Evolutionary conservation across 2,797 vertebrate species (phyloP).

Genomic region (Coilia nasus): DNA sequence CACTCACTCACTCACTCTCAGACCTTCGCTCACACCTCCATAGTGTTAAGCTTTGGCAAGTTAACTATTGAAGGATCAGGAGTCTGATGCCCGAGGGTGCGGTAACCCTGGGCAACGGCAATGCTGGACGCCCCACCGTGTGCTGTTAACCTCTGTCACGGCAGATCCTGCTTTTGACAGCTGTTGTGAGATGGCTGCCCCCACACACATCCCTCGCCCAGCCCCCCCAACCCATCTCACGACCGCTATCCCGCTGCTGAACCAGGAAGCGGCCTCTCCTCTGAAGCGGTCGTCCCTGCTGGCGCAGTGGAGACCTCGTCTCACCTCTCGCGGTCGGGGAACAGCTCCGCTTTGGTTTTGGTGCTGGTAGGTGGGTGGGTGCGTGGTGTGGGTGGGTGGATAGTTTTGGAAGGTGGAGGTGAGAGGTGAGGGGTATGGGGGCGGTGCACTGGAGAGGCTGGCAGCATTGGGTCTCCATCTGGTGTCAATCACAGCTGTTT

Average conservation of each 20-base stretch:
- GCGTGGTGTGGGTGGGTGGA: too few relatives aligned
- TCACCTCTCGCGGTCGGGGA: slow-evolving; percentile 25
- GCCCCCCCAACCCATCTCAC: slow-evolving; percentile 22
- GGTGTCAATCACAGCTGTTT: slow-evolving; percentile 54
- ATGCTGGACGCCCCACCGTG: slow-evolving; percentile 57
- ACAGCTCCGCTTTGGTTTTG: slow-evolving; percentile 11
- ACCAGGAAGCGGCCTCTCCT: slow-evolving; percentile 51
- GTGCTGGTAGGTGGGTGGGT: background rate
- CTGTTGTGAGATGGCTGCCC: slow-evolving; percentile 46
- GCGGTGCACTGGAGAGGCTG: too few relatives aligned
- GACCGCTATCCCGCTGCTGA: slow-evolving; percentile 54
- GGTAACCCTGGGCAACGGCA: slow-evolving; percentile 60
- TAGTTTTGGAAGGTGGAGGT: too few relatives aligned
- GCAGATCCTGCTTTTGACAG: slow-evolving; percentile 60
- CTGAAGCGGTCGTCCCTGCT: slow-evolving; percentile 41
- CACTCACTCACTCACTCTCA: slow-evolving; percentile 29
- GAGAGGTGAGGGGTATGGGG: too few relatives aligned
- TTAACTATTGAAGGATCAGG: background rate
- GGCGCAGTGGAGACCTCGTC: slow-evolving; percentile 43
- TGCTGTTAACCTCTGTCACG: slow-evolving; percentile 61
- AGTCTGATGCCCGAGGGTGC: slow-evolving; percentile 11
- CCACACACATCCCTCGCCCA: background rate
- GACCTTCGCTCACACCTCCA: background rate
- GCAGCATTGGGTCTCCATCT: slow-evolving; percentile 48
- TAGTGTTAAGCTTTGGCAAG: background rate